Conservation (phyloP, 2,797 vertebrate species). For the Accipiter superciliosus region DNA sequence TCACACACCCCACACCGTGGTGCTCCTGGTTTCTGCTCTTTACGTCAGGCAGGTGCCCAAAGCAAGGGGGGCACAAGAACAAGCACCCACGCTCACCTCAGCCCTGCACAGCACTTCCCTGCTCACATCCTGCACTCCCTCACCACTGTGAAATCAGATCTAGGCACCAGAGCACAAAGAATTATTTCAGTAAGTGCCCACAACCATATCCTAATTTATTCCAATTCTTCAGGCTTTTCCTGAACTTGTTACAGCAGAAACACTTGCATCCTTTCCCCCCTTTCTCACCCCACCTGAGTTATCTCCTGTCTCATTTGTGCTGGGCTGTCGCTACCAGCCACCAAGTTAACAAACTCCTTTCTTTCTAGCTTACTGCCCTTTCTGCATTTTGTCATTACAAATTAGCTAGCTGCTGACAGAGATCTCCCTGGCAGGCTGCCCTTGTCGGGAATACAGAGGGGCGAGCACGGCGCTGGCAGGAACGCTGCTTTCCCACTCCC, state of each 20-base stretch:
- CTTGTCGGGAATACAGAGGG: not conserved
- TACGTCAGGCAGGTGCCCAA: not conserved
- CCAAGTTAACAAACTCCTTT: not conserved
- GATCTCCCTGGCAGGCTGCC: not conserved
- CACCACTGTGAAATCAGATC: not conserved
- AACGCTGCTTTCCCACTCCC: not conserved
- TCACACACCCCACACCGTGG: not conserved
- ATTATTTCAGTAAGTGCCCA: not conserved
- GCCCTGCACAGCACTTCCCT: not conserved
- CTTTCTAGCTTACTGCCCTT: not conserved
- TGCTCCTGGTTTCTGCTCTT: not conserved
- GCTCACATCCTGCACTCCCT: not conserved
- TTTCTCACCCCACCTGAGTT: not conserved
- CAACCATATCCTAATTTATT: not conserved
- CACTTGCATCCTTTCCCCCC: not conserved
- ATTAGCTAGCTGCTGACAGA: not conserved
- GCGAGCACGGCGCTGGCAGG: not conserved
- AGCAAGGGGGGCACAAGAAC: not conserved
- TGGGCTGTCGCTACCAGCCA: not conserved
- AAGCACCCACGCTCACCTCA: rapidly evolving
- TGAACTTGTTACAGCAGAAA: not conserved
- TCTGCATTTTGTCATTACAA: not conserved
- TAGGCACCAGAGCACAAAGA: not conserved
- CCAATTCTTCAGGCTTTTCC: not conserved
- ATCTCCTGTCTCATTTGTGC: not conserved